These are phyloP conservation scores for Holcopasites calliopsidis DNA, from an alignment of 1,140 invertebrate species.

Conservation along the genomic window DNA sequence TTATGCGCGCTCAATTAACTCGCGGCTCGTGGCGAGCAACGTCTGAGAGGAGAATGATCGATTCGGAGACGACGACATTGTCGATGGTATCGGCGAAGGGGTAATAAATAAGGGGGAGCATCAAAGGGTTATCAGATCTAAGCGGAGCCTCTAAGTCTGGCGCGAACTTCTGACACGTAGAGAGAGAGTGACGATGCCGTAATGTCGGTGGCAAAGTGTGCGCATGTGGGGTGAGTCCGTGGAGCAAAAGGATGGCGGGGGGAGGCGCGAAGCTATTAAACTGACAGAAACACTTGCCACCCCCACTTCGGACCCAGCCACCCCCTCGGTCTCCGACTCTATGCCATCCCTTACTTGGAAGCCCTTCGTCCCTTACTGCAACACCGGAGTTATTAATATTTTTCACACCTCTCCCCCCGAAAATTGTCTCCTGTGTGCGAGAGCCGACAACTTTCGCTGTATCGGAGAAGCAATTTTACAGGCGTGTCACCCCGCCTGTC, in stretches of 20 bases:
- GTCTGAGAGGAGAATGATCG: conserved; percentile 26
- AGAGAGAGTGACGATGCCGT: conserved; percentile 77
- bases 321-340: conserved; percentile 53
- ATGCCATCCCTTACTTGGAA: conserved; percentile 63
- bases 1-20: neutral
- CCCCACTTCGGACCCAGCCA: conserved; percentile 62
- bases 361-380: conserved; percentile 62
- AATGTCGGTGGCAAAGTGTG: conserved; percentile 71
- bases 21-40: too few relatives aligned
- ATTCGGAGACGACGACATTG: conserved; percentile 34
- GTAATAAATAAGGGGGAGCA: conserved; percentile 69
- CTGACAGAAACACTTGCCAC: conserved; percentile 81
- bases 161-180: conserved; percentile 77
- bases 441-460: conserved; percentile 34
- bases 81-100: conserved; percentile 15
- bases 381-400: conserved; percentile 77
- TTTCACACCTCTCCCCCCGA: conserved; percentile 72
- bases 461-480: conserved; percentile 73
- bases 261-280: conserved; percentile 78
- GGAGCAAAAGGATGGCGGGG: conserved; percentile 43
- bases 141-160: conserved; percentile 67
- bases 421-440: conserved; percentile 74
- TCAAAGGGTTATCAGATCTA: conserved; percentile 77
- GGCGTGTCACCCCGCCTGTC: conserved; percentile 70
- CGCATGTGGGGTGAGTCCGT: conserved; percentile 52